These are phyloP conservation scores for Anarhynchus alexandrinus DNA, from an alignment of 2,113 vertebrate species.

Conservation along the genomic window DNA sequence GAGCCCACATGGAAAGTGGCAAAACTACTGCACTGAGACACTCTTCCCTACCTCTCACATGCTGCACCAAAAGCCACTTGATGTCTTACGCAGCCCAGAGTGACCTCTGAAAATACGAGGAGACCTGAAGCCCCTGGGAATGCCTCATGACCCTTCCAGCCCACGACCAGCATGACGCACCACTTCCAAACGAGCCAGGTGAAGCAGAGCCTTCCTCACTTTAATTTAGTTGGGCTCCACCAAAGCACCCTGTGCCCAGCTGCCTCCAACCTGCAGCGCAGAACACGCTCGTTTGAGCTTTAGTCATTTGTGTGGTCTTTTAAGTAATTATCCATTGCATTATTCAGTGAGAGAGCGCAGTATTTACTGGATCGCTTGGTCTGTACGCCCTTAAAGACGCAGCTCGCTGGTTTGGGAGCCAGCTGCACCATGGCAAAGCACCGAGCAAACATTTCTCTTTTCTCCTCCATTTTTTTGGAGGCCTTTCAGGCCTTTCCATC, in stretches of 20 bases:
- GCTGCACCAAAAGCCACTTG: not conserved
- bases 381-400: not conserved
- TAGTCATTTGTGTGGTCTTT: not conserved
- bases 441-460: not conserved
- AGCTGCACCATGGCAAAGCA: not conserved
- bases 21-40: not conserved
- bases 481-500: no score
- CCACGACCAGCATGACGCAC: not conserved
- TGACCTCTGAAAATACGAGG: not conserved
- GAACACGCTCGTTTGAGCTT: not conserved
- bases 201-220: not conserved
- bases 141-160: not conserved
- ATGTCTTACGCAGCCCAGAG: not conserved
- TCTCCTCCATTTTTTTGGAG: not conserved
- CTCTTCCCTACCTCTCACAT: not conserved
- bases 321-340: not conserved
- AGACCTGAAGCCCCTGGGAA: not conserved
- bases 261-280: not conserved
- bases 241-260: not conserved
- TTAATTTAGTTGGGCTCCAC: not conserved
- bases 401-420: not conserved
- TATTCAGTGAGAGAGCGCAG: not conserved
- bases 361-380: not conserved
- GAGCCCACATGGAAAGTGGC: not conserved
- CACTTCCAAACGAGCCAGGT: not conserved